phyloP scores from a whole-genome alignment of 2,888 invertebrate genomes.

The Latrodectus elegans region DNA sequence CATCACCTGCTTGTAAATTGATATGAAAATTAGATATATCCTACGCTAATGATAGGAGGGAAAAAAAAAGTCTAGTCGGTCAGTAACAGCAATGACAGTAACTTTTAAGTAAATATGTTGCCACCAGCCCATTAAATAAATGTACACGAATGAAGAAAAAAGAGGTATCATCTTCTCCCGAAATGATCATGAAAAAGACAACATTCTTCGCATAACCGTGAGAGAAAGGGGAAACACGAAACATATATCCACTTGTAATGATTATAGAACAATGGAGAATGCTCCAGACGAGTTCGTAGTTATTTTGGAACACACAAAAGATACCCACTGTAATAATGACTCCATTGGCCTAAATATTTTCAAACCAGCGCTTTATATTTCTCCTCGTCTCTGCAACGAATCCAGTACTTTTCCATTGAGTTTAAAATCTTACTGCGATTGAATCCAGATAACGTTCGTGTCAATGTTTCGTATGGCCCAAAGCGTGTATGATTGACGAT shows the following conservation, averaged over 20 bases:
- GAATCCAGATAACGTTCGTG: constrained; percentile 28
- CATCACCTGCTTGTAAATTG: no score
- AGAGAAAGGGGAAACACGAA: constrained; percentile 9
- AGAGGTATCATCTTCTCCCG: no score
- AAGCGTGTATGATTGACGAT: constrained; percentile 24
- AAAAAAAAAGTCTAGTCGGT: no score
- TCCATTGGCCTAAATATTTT: constrained; percentile 62
- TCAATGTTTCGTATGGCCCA: background rate
- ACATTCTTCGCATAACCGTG: no score
- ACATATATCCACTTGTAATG: constrained; percentile 46
- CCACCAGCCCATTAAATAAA: no score
- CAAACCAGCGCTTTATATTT: constrained; percentile 22
- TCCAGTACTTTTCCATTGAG: constrained; percentile 26
- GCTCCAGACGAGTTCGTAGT: constrained; percentile 35
- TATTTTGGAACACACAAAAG: constrained; percentile 56
- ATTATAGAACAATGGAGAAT: constrained; percentile 55
- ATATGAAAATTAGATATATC: no score
- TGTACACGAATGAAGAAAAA: no score
- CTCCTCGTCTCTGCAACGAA: constrained; percentile 13
- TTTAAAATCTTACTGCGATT: background rate
- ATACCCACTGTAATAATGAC: constrained; percentile 44
- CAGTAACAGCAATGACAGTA: no score
- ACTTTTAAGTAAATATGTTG: no score
- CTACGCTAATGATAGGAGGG: no score
- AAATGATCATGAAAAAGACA: no score